Evolutionary conservation across 2,888 invertebrate species (phyloP).

Genomic region (Parelbella ahira): DNA sequence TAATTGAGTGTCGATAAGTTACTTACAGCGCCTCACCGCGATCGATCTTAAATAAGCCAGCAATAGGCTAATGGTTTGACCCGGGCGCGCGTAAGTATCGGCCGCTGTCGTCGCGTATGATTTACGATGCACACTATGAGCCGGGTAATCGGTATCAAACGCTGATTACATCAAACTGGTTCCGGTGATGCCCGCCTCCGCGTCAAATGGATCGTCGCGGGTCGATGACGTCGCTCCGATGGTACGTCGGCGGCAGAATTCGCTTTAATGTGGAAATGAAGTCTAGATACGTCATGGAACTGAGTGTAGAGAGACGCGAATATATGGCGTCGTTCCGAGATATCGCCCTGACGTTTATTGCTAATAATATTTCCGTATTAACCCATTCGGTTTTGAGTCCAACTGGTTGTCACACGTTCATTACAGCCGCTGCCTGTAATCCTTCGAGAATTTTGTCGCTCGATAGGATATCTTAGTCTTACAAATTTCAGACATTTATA

Average conservation of each 20-base stretch:
- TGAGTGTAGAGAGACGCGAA: slow-evolving; percentile 21
- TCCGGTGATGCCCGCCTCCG: background rate
- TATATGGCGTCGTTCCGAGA: slow-evolving; percentile 15
- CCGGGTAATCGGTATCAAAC: slow-evolving; percentile 26
- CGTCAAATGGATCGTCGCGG: slow-evolving; percentile 11
- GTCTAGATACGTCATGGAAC: slow-evolving; percentile 22
- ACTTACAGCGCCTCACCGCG: slow-evolving; percentile 9
- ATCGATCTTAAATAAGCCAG: slow-evolving; percentile 31
- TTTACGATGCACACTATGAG: slow-evolving; percentile 29
- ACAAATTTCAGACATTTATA: no score
- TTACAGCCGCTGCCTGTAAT: no score
- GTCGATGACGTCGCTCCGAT: slow-evolving; percentile 12
- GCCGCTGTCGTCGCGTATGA: slow-evolving; percentile 29
- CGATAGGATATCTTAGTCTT: no score
- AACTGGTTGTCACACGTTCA: slow-evolving; percentile 3
- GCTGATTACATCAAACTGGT: slow-evolving; percentile 16
- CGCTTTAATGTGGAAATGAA: slow-evolving; percentile 19
- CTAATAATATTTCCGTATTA: slow-evolving; percentile 17
- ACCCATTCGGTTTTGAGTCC: slow-evolving; percentile 9
- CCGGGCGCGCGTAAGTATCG: slow-evolving; percentile 32
- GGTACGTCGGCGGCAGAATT: slow-evolving; percentile 17
- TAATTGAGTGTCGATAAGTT: slow-evolving; percentile 4
- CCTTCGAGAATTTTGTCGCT: no score
- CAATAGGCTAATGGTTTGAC: slow-evolving; percentile 35
- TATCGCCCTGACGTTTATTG: slow-evolving; percentile 22